phyloP scores from a whole-genome alignment of 2,797 vertebrate genomes.

The Macroramphosus scolopax region DNA sequence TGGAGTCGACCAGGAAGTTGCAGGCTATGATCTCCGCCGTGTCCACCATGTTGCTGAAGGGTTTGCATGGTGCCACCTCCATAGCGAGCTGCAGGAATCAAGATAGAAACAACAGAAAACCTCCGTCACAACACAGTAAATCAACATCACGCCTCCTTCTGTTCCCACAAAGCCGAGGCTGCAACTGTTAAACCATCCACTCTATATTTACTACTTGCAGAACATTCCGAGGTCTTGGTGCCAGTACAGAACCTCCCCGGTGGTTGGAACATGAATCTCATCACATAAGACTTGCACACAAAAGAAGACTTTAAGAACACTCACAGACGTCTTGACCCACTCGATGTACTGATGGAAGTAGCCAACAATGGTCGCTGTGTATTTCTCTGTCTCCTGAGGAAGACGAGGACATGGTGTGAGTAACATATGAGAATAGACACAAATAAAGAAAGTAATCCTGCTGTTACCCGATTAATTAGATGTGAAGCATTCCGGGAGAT shows the following conservation, averaged over 20 bases:
- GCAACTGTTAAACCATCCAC: slow-evolving; percentile 48
- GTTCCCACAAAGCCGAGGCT: slow-evolving; percentile 40
- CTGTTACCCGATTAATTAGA: slow-evolving; percentile 80
- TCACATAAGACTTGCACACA: background rate
- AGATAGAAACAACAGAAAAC: background rate
- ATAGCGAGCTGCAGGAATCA: slow-evolving; percentile 80
- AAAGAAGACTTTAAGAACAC: slow-evolving; percentile 52
- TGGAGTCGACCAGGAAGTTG: slow-evolving; percentile 85
- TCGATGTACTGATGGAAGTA: slow-evolving; percentile 89
- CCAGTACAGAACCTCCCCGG: slow-evolving; percentile 1
- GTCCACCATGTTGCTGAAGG: slow-evolving; percentile 90
- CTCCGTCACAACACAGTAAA: background rate
- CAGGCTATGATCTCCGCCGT: slow-evolving; percentile 87
- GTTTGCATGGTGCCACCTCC: slow-evolving; percentile 90
- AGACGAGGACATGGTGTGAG: slow-evolving; percentile 14
- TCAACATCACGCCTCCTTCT: too few relatives aligned
- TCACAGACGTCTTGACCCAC: slow-evolving; percentile 91
- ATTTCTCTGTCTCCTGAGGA: slow-evolving; percentile 85
- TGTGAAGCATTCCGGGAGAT: slow-evolving; percentile 82
- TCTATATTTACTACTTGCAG: slow-evolving; percentile 37
- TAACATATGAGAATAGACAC: background rate
- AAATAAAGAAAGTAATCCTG: background rate
- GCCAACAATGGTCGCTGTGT: slow-evolving; percentile 78
- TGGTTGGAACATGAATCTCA: background rate
- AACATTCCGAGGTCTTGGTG: slow-evolving; percentile 24